Evolutionary conservation across 2,888 invertebrate genomes (phyloP).

Genomic region (Lysandra bellargus): DNA sequence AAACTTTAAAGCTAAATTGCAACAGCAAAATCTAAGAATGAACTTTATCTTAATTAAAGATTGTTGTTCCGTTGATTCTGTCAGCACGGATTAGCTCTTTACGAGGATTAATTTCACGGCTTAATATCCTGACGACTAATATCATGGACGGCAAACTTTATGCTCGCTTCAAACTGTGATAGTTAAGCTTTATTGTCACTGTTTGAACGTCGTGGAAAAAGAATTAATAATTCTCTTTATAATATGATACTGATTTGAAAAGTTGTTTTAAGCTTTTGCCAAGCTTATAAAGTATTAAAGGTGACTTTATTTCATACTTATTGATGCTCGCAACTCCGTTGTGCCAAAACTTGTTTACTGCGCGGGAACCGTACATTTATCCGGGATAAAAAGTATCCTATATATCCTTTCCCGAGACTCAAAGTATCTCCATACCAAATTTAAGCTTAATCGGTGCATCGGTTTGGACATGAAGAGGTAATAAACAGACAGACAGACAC

Average conservation of each 20-base stretch:
- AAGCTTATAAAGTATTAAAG: too few species aligned
- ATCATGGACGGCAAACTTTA: slow-evolving; percentile 21
- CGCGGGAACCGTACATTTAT: too few species aligned
- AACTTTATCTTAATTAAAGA: background rate
- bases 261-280: background rate
- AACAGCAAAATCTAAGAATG: background rate
- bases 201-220: background rate
- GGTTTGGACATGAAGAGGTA: too few species aligned
- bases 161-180: slow-evolving; percentile 16
- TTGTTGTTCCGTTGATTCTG: slow-evolving; percentile 1
- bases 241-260: background rate
- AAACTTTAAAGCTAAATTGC: background rate
- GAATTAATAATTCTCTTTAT: background rate
- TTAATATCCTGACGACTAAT: slow-evolving; percentile 10
- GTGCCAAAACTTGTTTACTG: too few species aligned
- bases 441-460: too few species aligned
- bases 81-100: background rate
- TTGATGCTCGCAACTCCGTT: too few species aligned
- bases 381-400: too few species aligned
- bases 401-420: too few species aligned
- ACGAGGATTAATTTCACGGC: slow-evolving; percentile 17
- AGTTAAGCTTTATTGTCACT: slow-evolving; percentile 15
- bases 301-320: too few species aligned
- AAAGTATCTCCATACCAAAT: too few species aligned
- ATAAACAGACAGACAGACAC: too few species aligned